Conservation (phyloP, 2,888 invertebrate genomes). For the Cryptosula pallasiana region DNA sequence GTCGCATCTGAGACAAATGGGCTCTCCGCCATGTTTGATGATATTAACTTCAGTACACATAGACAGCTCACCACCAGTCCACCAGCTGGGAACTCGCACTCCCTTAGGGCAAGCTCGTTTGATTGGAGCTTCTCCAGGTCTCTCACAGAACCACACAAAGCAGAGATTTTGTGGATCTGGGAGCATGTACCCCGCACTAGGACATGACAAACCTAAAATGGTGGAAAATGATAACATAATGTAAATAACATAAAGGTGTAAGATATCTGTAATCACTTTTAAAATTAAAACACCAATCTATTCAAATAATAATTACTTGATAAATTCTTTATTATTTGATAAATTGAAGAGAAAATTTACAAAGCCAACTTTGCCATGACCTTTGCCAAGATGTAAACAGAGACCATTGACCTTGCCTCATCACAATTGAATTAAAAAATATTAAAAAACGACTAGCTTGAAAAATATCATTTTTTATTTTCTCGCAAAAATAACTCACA, state of each 20-base stretch:
- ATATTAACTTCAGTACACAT: slow-evolving; percentile 1
- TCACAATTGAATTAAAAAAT: too few species aligned
- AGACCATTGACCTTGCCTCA: too few species aligned
- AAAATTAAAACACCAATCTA: background rate
- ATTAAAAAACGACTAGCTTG: too few species aligned
- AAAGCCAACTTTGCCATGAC: too few species aligned
- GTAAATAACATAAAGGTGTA: background rate
- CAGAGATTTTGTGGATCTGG: background rate
- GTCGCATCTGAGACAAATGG: background rate
- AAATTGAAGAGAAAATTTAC: too few species aligned
- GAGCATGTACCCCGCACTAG: slow-evolving; percentile 5
- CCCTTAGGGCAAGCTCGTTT: slow-evolving; percentile 15
- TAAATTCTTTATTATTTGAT: too few species aligned
- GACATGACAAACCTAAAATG: slow-evolving; percentile 6
- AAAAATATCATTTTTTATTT: too few species aligned
- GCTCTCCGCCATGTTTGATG: slow-evolving; percentile 21
- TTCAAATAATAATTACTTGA: too few species aligned
- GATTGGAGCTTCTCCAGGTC: slow-evolving; percentile 16
- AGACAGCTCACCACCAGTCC: background rate
- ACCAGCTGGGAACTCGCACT: slow-evolving; percentile 13
- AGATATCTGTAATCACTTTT: background rate
- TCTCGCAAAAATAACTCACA: too few species aligned
- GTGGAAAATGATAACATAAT: too few species aligned
- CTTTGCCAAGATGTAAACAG: too few species aligned
- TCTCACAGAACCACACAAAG: slow-evolving; percentile 21